Evolutionary conservation across 2,113 vertebrate species (phyloP).

Genomic region (Halichoerus grypus): DNA sequence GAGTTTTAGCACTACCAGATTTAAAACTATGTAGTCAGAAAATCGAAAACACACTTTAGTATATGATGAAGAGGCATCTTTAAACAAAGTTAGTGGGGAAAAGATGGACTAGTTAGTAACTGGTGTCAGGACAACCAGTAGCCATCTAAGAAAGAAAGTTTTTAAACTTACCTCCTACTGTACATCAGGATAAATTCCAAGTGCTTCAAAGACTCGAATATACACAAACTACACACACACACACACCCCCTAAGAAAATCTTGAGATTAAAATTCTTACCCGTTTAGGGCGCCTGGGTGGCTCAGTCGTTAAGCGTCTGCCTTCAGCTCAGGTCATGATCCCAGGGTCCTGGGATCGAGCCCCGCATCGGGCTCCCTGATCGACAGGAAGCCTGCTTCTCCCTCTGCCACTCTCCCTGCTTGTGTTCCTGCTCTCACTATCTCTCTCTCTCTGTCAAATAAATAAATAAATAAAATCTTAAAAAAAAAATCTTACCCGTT

Average conservation of each 20-base stretch:
- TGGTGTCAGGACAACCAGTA: background rate
- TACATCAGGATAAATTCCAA: background rate
- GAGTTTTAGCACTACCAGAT: background rate
- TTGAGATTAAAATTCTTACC: background rate
- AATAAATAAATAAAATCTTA: no score
- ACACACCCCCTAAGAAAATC: background rate
- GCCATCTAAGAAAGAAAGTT: background rate
- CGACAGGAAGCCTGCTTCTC: no score
- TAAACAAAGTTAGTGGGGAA: background rate
- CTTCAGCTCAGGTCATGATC: no score
- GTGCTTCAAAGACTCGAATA: constrained; percentile 9
- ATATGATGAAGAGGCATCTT: background rate
- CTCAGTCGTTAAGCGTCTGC: no score
- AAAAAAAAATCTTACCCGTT: background rate
- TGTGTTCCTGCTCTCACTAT: no score
- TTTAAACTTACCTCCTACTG: background rate
- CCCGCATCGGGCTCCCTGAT: no score
- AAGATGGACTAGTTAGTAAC: background rate
- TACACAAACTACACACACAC: background rate
- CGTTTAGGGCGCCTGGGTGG: no score
- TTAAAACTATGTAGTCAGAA: background rate
- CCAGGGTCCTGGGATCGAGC: no score
- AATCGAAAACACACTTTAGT: background rate
- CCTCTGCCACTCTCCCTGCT: no score
- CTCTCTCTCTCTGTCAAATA: no score